Percentiles rank a stretch among this genome's conserved stretches.
Conservation (phyloP, 2,888 invertebrate genomes). For the Hyppa rectilinea region DNA sequence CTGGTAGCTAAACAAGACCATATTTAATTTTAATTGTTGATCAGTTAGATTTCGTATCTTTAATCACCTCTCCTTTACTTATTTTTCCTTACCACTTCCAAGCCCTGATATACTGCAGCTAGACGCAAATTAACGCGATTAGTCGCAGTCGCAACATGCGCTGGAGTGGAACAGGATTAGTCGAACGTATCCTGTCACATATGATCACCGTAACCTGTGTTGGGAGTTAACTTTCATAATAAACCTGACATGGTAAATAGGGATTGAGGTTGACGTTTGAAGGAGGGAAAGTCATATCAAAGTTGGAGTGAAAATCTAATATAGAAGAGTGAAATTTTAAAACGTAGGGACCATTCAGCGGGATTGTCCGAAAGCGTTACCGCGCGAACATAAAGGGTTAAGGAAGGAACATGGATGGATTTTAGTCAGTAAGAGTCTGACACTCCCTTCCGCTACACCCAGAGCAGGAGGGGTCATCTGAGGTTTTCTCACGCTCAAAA, state of each 20-base stretch:
- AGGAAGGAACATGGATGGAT: too few species aligned
- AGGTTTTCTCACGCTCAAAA: too few species aligned
- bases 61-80: neutral
- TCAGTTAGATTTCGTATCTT: neutral
- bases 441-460: too few species aligned
- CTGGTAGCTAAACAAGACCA: neutral
- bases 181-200: constrained; percentile 52
- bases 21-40: neutral
- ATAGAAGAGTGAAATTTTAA: neutral
- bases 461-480: too few species aligned
- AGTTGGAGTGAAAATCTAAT: neutral
- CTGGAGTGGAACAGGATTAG: constrained; percentile 49
- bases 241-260: constrained; percentile 51
- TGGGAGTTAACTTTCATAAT: constrained; percentile 54
- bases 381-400: too few species aligned
- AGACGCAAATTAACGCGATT: constrained; percentile 54
- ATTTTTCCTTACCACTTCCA: constrained; percentile 2
- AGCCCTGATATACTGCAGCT: constrained; percentile 7
- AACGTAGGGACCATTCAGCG: too few species aligned
- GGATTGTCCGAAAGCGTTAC: too few species aligned
- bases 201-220: constrained; percentile 45
- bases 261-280: constrained; percentile 1
- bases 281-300: constrained; percentile 10
- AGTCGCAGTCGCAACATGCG: constrained; percentile 49
- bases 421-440: too few species aligned